phyloP scores from a whole-genome alignment of 2,113 vertebrate genomes.

The Tretioscincus oriximinensis region DNA sequence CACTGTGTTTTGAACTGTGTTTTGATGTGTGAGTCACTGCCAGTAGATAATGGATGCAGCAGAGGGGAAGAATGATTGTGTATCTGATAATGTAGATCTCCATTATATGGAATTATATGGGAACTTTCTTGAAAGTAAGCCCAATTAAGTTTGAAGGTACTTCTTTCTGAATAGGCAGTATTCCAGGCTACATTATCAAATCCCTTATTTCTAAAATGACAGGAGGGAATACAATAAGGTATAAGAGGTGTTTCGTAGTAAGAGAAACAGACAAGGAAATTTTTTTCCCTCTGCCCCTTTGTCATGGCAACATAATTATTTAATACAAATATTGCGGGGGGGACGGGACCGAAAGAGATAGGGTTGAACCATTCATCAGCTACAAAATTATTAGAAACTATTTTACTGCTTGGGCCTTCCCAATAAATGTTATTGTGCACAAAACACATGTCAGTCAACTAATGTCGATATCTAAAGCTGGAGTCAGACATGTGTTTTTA shows the following conservation, averaged over 20 bases:
- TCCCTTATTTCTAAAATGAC: background rate
- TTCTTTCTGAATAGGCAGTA: background rate
- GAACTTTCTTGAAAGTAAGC: background rate
- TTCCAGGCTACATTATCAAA: background rate
- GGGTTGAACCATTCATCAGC: background rate
- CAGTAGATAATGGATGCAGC: background rate
- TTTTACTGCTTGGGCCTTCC: background rate
- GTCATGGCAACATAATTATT: background rate
- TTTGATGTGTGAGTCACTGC: background rate
- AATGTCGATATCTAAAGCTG: background rate
- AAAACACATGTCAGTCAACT: background rate
- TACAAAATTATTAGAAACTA: background rate
- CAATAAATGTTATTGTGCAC: background rate
- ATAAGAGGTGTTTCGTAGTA: background rate
- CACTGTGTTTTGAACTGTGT: background rate
- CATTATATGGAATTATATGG: background rate
- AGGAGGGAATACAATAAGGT: background rate
- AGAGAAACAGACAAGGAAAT: background rate
- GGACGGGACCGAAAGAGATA: background rate
- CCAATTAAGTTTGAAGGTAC: background rate
- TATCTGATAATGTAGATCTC: background rate
- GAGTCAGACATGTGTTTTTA: too few species aligned
- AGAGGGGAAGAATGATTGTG: background rate
- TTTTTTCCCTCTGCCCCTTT: background rate
- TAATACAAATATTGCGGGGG: background rate